Evolutionary conservation across 2,113 vertebrate species (phyloP).

Genomic region (Hepsetus odoe): DNA sequence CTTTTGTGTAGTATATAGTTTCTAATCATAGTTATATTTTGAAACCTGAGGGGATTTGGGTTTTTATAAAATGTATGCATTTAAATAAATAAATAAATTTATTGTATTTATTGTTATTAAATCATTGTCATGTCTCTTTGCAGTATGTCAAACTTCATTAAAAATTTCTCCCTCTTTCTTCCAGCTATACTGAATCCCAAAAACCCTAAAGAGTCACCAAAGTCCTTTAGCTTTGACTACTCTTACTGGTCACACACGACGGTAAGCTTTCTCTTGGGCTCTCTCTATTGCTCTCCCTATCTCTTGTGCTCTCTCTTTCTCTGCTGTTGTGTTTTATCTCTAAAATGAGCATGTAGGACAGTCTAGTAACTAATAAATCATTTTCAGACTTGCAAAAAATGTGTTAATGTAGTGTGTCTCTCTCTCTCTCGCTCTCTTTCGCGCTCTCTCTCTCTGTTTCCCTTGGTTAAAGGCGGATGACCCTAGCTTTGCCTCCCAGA

Average conservation of each 20-base stretch:
- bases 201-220: constrained; percentile 96
- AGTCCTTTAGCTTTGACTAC: constrained; percentile 98
- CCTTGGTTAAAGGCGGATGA: constrained; percentile 84
- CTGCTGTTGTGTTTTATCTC: constrained; percentile 59
- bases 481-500: constrained; percentile 92
- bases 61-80: no score
- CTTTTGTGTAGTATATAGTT: no score
- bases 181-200: constrained; percentile 96
- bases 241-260: constrained; percentile 99
- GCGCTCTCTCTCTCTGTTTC: background rate
- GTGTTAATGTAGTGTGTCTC: background rate
- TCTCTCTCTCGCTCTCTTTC: no score
- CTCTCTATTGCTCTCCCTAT: constrained; percentile 25
- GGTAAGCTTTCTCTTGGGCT: constrained; percentile 70
- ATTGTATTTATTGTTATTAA: constrained; percentile 16
- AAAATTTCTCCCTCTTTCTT: constrained; percentile 52
- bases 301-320: constrained; percentile 39
- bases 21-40: no score
- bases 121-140: no score
- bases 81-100: background rate
- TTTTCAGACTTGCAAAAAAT: background rate
- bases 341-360: background rate
- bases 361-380: constrained; percentile 6
- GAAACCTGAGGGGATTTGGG: no score
- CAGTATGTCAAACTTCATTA: no score